Base-by-base conservation (phyloP, 1,140 invertebrate species). In the Thaumetopoea pityocampa region DNA sequence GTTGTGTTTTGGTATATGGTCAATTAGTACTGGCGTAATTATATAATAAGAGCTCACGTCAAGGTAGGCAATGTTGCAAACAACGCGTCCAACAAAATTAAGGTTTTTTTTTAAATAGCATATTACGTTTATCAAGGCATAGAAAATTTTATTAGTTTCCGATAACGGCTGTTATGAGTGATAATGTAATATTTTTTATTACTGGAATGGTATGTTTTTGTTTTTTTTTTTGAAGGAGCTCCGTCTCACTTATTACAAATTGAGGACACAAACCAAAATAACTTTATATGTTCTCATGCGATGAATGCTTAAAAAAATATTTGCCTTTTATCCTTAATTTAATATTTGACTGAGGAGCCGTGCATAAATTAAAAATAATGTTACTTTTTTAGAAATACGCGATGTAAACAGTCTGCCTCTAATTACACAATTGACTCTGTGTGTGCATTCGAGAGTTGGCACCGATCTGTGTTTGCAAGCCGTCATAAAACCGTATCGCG, bases 311-410 rank as follows among this genome's bases (percentile, higher is more conserved):
- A n/a, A 4, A 1, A n/a, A 4, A 12, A 14, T 19, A 12, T 28
- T 9, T 28, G 26, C 19, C 29, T 10, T 22, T 8, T 34, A 5
- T 7, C 9, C 9, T 28, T 28, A 28, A 17, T 23, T 11, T 15
- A 2, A 8, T 18, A 27, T 19, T 18, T 26, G 15, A 28, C 16
- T 23, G n/a, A n/a, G 11, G 1, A 30, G 2, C 5, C 19, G 9
- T 38, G 40, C 23, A 32, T 41, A 32, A 46, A 36, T 34, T 17
- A 24, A 41, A 29, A 15, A 8, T 10, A 37, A 36, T 51, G 20
- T 41, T 46, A n/a, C 36, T 41, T 22, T 45, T 41, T 41, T 45
- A 41, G 26, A 26, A 51, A 41, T 36, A 48, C 19, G 32, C 23
- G 30, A 16, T 24, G 24, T 30, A 11, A 10, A 27, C 32, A 30